Evolutionary conservation across 92 coral and sea anemone genomes (phyloP), one percentile per base, ranked within the genome.

Genomic region (Epizoanthus ramosus): DNA sequence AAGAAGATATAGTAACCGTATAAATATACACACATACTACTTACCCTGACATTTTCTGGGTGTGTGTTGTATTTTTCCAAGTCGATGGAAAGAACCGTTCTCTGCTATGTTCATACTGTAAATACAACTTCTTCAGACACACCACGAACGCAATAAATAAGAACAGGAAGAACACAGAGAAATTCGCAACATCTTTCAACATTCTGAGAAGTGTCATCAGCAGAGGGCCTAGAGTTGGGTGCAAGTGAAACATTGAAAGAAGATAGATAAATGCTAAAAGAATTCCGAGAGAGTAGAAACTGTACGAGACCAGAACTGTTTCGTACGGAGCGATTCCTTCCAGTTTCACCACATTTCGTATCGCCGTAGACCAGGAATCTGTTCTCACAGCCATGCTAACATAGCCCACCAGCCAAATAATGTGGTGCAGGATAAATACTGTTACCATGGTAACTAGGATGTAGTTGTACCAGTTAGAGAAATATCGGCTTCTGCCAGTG

Each of bases 71-170:
- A 69, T 80, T 71, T 7, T 1, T 4, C 31, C 33, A 12, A 21
- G 52, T 18, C 45, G 5, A 6, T 41, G 33, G 79, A 10, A 73
- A 73, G 7, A 73, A 53, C 43, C 8, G 19, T 8, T 23, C 1
- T 68, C 69, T 53, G 53, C 50, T 86, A 68, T 87, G 80, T 53
- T 57, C 59, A 67, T 74, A 87, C 79, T 83, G 79, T 37, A 83
- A 50, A 74, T 83, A 87, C 66, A 87, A 50, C 80, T 83, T 87
- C 60, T 84, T 82, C n/a, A 83, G 39, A 60, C 90, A 81, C 28
- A 87, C 72, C 41, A 69, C 87, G 79, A 87, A 87, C 43, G 90
- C 90, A 45, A 87, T 74, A 59, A 87, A 82, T 8, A 82, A 68
- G 53, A 87, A 74, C n/a, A 68, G 37, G 15, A 87, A 87, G 61